Conservation (phyloP, 2,888 invertebrate genomes). For the Conomelus anceps region DNA sequence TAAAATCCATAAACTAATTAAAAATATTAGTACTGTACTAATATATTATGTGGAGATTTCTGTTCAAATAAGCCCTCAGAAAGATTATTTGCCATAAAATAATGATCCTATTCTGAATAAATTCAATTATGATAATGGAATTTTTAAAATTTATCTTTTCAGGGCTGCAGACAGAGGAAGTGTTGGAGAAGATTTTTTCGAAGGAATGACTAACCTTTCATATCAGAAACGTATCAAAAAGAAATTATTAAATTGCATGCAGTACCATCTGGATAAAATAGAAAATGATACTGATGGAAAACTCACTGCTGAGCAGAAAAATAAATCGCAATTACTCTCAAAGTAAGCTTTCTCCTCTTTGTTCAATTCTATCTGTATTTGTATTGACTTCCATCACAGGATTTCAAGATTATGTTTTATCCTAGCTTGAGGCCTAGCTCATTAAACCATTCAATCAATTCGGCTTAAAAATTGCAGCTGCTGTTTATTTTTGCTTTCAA, state of each 20-base stretch:
- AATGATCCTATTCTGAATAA: neutral
- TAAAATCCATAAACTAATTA: no score
- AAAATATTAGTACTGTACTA: no score
- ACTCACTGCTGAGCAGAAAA: constrained; percentile 28
- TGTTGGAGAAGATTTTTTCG: constrained; percentile 68
- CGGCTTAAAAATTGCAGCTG: no score
- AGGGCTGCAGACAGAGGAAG: constrained; percentile 53
- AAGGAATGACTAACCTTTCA: constrained; percentile 57
- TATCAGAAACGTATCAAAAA: constrained; percentile 63
- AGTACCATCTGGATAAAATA: constrained; percentile 37
- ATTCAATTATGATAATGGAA: neutral
- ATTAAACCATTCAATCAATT: no score
- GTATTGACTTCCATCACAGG: no score
- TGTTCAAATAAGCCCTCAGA: no score
- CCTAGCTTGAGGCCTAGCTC: no score
- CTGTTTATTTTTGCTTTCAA: no score
- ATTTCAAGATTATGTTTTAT: no score
- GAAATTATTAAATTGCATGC: constrained; percentile 56
- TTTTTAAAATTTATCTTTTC: constrained; percentile 29
- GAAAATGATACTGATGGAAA: constrained; percentile 38
- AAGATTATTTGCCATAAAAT: neutral
- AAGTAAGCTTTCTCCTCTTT: constrained; percentile 19
- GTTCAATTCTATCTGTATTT: no score
- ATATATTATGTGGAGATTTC: no score
- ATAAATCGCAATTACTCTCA: constrained; percentile 15